Evolutionary conservation across 2,888 invertebrate species (phyloP), one percentile per base, ranked within the genome.

Genomic region (Mythimna lalbum): DNA sequence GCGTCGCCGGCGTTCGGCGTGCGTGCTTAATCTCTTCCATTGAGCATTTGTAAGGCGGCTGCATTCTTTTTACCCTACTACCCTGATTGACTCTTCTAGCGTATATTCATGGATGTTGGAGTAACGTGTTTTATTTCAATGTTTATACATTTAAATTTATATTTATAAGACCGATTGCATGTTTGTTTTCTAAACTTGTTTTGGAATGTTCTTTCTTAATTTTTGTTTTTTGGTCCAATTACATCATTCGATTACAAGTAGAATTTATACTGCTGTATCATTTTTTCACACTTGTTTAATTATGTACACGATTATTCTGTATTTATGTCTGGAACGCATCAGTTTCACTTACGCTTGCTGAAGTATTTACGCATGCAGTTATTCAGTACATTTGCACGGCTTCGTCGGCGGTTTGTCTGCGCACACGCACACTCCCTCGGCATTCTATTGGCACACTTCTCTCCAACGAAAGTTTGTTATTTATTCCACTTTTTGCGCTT

Each of bases 1-100:
- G 88, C 88, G 84, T 83, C 81, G 82, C 67, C 81, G 80, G 78
- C 86, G 86, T 77, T 75, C 74, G 76, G 76, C 81, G 80, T 87
- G 88, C 90, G 94, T 95, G 93, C 94, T 93, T 93, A 94, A 95
- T 95, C 94, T 94, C 85, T 82, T 86, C 81, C 88, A 90, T 88
- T 89, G 89, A 90, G 87, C 87, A 87, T 84, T 88, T 87, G 88
- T 88, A 82, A 86, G 87, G 82, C 86, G 86, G 83, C 82, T 82
- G 81, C 85, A 84, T 83, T 85, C 86, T 84, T 86, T 78, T 84
- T 87, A 88, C 86, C 84, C 86, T 78, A 83, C 82, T 87, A 80
- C 79, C 82, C 84, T 83, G 83, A 81, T 87, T 88, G 81, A 77
- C 84, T 85, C 73, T 47, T 79, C 84, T 81, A 85, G 73, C 84